Percentiles rank a stretch among this genome's conserved stretches.
phyloP scores from a whole-genome alignment of 1,140 invertebrate genomes.

The Carcinoscorpius rotundicauda region DNA sequence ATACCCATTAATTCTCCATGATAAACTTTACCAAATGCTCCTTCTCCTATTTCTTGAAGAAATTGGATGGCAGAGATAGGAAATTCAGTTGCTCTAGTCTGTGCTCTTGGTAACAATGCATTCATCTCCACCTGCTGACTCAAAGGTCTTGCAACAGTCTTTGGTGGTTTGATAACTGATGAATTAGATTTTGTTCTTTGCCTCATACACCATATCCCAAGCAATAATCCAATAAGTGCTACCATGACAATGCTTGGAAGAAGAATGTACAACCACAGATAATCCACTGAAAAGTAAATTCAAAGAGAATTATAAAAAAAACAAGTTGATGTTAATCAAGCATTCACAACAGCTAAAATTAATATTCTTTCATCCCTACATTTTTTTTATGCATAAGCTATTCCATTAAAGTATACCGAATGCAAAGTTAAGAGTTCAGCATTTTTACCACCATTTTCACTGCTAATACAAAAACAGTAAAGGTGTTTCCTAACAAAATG shows the following conservation, averaged over 20 bases:
- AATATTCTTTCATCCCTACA: too few species aligned
- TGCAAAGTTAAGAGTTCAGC: too few species aligned
- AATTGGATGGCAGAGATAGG: constrained; percentile 70
- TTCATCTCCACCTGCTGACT: constrained; percentile 48
- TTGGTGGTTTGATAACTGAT: constrained; percentile 12
- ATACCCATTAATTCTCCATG: constrained; percentile 52
- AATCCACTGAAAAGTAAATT: constrained; percentile 18
- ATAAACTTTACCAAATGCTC: constrained; percentile 90
- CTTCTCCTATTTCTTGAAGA: constrained; percentile 87
- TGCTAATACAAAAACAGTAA: too few species aligned
- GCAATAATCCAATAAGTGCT: constrained; percentile 38
- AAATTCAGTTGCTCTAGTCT: constrained; percentile 30
- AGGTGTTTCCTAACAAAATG: too few species aligned
- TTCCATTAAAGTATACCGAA: too few species aligned
- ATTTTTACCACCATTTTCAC: too few species aligned
- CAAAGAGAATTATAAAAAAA: constrained; percentile 2
- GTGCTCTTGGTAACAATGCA: constrained; percentile 45
- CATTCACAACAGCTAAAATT: too few species aligned
- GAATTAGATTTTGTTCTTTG: constrained; percentile 18
- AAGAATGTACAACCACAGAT: constrained; percentile 43
- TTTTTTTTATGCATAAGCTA: too few species aligned
- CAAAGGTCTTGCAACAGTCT: constrained; percentile 7
- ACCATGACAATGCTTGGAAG: constrained; percentile 40
- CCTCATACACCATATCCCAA: constrained; percentile 30
- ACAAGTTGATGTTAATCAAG: background rate